Conservation (phyloP, 2,888 invertebrate genomes). For the Metalampra italica region DNA sequence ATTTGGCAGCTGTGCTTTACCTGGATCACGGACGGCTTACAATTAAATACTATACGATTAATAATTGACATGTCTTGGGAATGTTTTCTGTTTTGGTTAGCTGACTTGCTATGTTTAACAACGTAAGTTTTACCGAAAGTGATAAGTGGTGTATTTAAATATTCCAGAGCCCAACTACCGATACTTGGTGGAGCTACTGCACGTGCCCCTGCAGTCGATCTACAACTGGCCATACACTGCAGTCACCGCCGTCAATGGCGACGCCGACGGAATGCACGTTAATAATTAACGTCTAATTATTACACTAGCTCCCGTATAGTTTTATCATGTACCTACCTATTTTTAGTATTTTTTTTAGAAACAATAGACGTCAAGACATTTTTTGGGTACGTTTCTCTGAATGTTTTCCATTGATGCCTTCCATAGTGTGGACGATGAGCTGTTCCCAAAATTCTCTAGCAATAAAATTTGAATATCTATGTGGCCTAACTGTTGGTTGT, state of each 20-base stretch:
- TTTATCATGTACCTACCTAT: neutral
- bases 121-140: no score
- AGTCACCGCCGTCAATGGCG: slow-evolving; percentile 49
- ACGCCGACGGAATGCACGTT: slow-evolving; percentile 39
- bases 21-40: no score
- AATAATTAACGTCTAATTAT: slow-evolving; percentile 26
- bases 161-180: slow-evolving; percentile 90
- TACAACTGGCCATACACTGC: slow-evolving; percentile 79
- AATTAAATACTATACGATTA: no score
- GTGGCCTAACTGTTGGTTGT: slow-evolving; percentile 32
- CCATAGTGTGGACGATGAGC: neutral
- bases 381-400: no score
- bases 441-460: neutral
- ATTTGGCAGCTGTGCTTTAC: no score
- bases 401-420: neutral
- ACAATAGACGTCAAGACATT: neutral
- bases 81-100: no score
- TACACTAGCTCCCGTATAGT: neutral
- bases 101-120: no score
- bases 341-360: neutral
- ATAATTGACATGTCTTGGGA: no score
- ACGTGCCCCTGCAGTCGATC: slow-evolving; percentile 91
- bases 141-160: neutral
- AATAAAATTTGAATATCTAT: slow-evolving; percentile 10
- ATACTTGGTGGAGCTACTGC: slow-evolving; percentile 90